These are phyloP conservation scores for Zaprionus kolodkinae DNA, from an alignment of 1,140 invertebrate species.

Conservation along the genomic window DNA sequence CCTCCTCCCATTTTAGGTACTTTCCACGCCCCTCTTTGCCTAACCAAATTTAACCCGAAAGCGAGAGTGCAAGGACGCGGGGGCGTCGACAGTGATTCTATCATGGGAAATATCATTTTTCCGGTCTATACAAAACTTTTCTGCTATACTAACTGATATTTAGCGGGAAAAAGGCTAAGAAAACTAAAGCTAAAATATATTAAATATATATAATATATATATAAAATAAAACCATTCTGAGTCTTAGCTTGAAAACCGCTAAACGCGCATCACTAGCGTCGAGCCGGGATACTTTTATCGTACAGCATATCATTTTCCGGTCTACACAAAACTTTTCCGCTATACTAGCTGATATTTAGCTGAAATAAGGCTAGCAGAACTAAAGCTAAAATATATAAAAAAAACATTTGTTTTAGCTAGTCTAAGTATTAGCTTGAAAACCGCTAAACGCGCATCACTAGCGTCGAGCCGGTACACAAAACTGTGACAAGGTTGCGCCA, in stretches of 20 bases:
- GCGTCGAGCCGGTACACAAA: slow-evolving; percentile 53
- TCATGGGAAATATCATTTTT: neutral
- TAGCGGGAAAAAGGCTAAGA: neutral
- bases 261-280: slow-evolving; percentile 26
- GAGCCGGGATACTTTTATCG: no score
- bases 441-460: slow-evolving; percentile 15
- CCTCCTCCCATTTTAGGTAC: neutral
- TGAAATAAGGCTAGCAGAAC: neutral
- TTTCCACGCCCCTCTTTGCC: neutral
- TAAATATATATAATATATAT: no score
- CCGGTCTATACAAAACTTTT: neutral
- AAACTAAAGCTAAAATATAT: neutral
- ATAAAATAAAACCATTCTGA: no score
- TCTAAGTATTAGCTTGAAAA: no score
- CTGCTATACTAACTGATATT: neutral
- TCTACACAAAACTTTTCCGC: neutral
- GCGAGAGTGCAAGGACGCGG: slow-evolving; percentile 53
- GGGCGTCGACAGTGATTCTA: slow-evolving; percentile 3
- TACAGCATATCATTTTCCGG: no score
- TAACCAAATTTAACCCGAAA: neutral
- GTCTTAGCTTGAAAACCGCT: neutral
- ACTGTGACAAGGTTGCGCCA: slow-evolving; percentile 60
- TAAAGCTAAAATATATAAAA: no score
- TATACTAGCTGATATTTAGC: neutral
- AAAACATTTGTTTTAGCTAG: no score